Base-by-base conservation (phyloP, 1,140 invertebrate genomes). In the Gonatopus flavifemur region DNA sequence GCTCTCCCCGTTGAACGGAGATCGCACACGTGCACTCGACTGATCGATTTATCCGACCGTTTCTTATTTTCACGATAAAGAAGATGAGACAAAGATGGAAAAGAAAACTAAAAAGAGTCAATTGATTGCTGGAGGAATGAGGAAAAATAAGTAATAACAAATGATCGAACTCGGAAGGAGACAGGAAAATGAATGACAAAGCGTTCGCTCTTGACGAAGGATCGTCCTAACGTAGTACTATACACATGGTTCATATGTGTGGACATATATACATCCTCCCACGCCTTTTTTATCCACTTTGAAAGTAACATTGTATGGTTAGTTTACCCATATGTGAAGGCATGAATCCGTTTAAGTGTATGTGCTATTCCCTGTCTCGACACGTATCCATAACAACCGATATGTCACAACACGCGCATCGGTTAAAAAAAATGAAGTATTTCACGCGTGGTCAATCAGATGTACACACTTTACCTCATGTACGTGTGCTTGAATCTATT, bases 361-460 rank as follows among this genome's bases (percentile, higher is more conserved):
- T 41, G 39, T 37, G n/a, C 30, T 47, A 22, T 18, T n/a, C 37
- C 31, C n/a, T 33, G 45, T 32, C 24, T 37, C 38, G 43, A 32
- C 32, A 49, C 48, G 65, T 67, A 57, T 64, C 66, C 63, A 66
- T 67, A 67, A 67, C 65, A 49, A 67, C 65, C 51, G 25, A 49
- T 19, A 9, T 54, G 55, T 44, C 63, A 69, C 63, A 69, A 69
- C 66, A 69, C 24, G 36, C 46, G 24, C 25, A 44, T 41, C 36
- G 36, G 40, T 20, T 25, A 57, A n/a, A n/a, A n/a, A 20, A 43
- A 32, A 35, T 51, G 33, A 15, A 12, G 13, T 33, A 44, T 44
- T 44, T 40, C 46, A 44, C 28, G 37, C 52, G 48, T 62, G 61
- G 61, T 62, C 62, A 56, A 58, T 57, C 55, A 53, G n/a, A n/a